These are phyloP conservation scores for Charanyca ferruginea DNA, from an alignment of 2,888 invertebrate species.

Conservation along the genomic window DNA sequence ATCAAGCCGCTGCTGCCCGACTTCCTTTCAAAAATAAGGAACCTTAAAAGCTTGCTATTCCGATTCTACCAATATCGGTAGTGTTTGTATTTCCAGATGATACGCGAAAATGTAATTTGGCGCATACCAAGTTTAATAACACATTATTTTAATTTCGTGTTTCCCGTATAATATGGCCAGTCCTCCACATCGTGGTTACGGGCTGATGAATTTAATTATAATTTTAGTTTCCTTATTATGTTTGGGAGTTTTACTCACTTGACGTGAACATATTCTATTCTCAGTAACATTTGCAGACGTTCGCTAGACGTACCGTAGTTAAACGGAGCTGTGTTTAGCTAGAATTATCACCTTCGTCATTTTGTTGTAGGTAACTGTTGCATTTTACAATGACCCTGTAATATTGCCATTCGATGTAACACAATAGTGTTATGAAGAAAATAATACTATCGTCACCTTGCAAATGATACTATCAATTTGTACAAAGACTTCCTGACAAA, in stretches of 20 bases:
- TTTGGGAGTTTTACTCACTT: conserved; percentile 32
- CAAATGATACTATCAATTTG: conserved; percentile 23
- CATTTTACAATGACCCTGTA: conserved; percentile 9
- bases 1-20: too few relatives aligned
- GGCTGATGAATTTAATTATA: conserved; percentile 32
- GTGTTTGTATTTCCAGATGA: background rate
- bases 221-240: conserved; percentile 53
- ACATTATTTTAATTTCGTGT: conserved; percentile 40
- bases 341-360: conserved; percentile 22
- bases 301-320: conserved; percentile 61
- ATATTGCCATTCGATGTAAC: conserved; percentile 12
- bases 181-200: conserved; percentile 24
- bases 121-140: conserved; percentile 5
- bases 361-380: conserved; percentile 10
- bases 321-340: conserved; percentile 26
- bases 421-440: background rate
- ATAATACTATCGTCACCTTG: conserved; percentile 47
- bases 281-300: conserved; percentile 69
- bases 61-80: background rate
- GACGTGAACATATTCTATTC: conserved; percentile 66
- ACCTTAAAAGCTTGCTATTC: background rate
- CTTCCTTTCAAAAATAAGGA: background rate
- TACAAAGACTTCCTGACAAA: conserved; percentile 56
- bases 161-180: conserved; percentile 38
- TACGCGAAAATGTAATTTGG: conserved; percentile 22